phyloP scores from a whole-genome alignment of 2,888 invertebrate species.

The Nemotelus nigrinus region DNA sequence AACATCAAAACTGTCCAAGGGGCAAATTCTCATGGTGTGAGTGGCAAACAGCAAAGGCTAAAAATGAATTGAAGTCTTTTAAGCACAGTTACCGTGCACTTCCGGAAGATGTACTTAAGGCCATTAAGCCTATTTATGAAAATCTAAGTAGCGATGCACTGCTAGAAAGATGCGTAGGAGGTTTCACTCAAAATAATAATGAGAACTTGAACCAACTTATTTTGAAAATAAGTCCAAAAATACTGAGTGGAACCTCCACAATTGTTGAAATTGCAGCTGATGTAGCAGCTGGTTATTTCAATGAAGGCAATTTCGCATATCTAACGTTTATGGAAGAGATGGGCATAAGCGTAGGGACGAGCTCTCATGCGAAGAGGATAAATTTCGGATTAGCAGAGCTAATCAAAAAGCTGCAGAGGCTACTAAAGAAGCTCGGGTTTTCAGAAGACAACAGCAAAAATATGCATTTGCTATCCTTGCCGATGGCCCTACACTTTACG shows the following conservation, averaged over 20 bases:
- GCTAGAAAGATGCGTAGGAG: too few relatives aligned
- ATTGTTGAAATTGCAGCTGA: slow-evolving; percentile 48
- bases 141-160: too few relatives aligned
- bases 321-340: background rate
- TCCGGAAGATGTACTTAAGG: too few relatives aligned
- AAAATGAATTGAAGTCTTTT: too few relatives aligned
- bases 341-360: background rate
- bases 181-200: too few relatives aligned
- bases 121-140: too few relatives aligned
- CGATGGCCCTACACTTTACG: background rate
- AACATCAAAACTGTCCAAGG: too few relatives aligned
- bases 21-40: too few relatives aligned
- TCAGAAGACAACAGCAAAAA: background rate
- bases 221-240: slow-evolving; percentile 52
- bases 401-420: slow-evolving; percentile 18
- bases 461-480: background rate
- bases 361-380: background rate
- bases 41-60: too few relatives aligned
- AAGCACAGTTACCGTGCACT: too few relatives aligned
- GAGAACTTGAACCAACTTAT: slow-evolving; percentile 47
- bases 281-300: background rate
- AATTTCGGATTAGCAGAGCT: background rate
- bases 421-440: background rate
- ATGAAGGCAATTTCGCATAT: background rate
- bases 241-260: slow-evolving; percentile 50